Conservation (phyloP, 2,113 vertebrate genomes). For the Xiphophorus couchianus region DNA sequence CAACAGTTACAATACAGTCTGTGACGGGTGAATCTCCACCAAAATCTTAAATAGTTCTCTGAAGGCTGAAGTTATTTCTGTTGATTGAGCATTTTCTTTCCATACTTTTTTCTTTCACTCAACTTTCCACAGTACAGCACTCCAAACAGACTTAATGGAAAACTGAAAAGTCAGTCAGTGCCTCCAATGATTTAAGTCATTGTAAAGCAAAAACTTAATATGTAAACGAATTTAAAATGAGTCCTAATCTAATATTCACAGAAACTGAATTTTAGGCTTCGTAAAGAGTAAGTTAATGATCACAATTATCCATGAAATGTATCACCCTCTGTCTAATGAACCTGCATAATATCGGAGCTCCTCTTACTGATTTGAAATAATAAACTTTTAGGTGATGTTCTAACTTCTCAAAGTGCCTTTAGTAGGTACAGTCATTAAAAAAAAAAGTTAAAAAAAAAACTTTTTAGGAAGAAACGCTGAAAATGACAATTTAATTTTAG, state of each 20-base stretch:
- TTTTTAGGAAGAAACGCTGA: background rate
- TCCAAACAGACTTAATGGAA: no score
- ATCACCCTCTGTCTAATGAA: background rate
- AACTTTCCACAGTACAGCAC: no score
- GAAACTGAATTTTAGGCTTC: no score
- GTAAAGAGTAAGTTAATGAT: background rate
- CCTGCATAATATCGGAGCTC: background rate
- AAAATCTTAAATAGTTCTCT: no score
- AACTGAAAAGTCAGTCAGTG: background rate
- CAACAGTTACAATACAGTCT: no score
- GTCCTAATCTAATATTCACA: no score
- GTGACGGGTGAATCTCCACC: no score
- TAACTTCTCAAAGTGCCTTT: background rate
- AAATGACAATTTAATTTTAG: background rate
- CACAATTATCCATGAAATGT: background rate
- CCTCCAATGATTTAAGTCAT: background rate
- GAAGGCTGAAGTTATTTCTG: no score
- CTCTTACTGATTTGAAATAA: background rate
- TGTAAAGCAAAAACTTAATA: background rate
- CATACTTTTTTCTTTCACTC: no score
- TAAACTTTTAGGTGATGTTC: background rate
- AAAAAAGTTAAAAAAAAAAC: background rate
- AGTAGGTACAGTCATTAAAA: background rate
- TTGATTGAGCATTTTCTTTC: no score
- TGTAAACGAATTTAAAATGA: background rate